Evolutionary conservation across 2,888 invertebrate species (phyloP), one percentile per base, ranked within the genome.

Genomic region (Caenorhabditis plicata): DNA sequence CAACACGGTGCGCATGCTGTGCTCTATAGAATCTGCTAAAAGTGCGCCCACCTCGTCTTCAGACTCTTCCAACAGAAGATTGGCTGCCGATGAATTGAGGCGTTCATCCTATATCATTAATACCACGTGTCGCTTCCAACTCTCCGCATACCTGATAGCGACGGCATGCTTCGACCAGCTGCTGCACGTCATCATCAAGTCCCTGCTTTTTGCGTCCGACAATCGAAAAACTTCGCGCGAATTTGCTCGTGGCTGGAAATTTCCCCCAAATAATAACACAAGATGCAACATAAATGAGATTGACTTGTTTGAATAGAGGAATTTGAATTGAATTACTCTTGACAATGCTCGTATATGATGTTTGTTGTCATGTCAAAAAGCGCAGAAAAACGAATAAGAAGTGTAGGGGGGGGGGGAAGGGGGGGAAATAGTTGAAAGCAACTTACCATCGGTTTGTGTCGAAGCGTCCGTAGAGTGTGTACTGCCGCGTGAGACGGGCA

Each of bases 121-220:
- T n/a, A n/a, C n/a, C 19, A 4, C 36, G 36, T 4, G 4, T 22
- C 36, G 11, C 29, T 29, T 33, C 17, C 33, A 17, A 33, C n/a
- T n/a, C n/a, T n/a, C n/a, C n/a, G 3, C 15, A 15, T 4, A 68
- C 77, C 67, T 78, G 78, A 60, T 78, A 78, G 45, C 79, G 52
- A 35, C 76, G 43, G 41, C 78, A 78, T 4, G 78, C 76, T 22
- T 78, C 77, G 23, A 78, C 78, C 39, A 78, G 52, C 39, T 73
- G 70, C 39, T 74, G 71, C 7, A 80, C 79, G 44, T 79, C 79
- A 40, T 80, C 79, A 46, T 78, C 78, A 20, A 78, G 33, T 11
- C 48, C 54, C 17, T 68, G 71, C 51, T 77, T 78, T 41, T 68
- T 64, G 35, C 56, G 42, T 11, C 72, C 71, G 22, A 68, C 71